Conservation (phyloP, 1,140 invertebrate species). For the Leptinotarsa lineolata region DNA sequence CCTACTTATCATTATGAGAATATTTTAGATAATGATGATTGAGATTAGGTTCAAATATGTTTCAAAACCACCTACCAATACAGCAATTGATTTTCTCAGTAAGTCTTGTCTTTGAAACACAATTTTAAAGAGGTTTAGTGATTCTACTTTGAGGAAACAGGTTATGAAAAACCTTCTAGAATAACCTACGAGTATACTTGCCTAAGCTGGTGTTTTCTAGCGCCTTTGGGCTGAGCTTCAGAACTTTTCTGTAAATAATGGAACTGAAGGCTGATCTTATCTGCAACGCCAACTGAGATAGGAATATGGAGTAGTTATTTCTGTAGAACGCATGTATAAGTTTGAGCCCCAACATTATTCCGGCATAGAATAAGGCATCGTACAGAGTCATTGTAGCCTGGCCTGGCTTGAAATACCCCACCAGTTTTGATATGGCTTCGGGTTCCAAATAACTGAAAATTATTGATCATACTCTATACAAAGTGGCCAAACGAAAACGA, state of each 20-base stretch:
- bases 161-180: too few relatives aligned
- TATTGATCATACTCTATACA: too few relatives aligned
- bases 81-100: too few relatives aligned
- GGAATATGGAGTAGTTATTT: conserved; percentile 78
- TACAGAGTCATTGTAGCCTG: conserved; percentile 56
- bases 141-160: too few relatives aligned
- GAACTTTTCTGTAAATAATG: conserved; percentile 81
- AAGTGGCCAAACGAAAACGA: too few relatives aligned
- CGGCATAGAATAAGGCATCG: conserved; percentile 70
- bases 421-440: conserved; percentile 68
- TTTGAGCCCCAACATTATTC: conserved; percentile 62
- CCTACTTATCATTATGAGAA: too few relatives aligned
- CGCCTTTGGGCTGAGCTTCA: conserved; percentile 70
- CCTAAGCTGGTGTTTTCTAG: conserved; percentile 69
- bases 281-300: conserved; percentile 76
- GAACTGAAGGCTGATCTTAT: conserved; percentile 77
- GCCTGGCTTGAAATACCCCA: conserved; percentile 66
- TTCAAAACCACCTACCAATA: too few relatives aligned
- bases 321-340: conserved; percentile 57
- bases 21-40: too few relatives aligned
- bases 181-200: conserved; percentile 53
- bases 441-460: conserved; percentile 70
- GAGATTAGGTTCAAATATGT: too few relatives aligned
- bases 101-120: too few relatives aligned
- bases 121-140: too few relatives aligned